These are phyloP conservation scores for Larimichthys crocea DNA, from an alignment of 2,113 vertebrate species.

Conservation along the genomic window DNA sequence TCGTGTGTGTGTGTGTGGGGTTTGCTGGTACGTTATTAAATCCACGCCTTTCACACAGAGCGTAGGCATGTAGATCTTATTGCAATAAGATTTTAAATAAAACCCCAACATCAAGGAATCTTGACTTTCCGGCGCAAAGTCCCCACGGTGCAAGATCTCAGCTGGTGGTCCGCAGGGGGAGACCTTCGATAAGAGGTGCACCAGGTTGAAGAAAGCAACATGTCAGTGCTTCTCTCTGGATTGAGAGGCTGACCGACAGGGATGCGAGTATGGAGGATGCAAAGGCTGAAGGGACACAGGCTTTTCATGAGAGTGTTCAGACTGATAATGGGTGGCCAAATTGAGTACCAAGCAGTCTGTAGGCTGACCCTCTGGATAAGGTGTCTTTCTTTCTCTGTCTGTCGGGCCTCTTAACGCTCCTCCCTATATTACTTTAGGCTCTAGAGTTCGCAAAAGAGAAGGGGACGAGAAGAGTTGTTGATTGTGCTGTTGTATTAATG, in stretches of 20 bases:
- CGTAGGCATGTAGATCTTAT: slow-evolving; percentile 45
- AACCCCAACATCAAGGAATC: slow-evolving; percentile 6
- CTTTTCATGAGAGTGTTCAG: slow-evolving; percentile 15
- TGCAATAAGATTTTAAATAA: slow-evolving; percentile 42
- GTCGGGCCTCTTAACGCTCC: background rate
- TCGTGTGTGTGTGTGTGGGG: background rate
- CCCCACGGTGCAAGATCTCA: slow-evolving; percentile 4
- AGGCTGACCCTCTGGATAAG: slow-evolving; percentile 14
- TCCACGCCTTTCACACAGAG: slow-evolving; percentile 26
- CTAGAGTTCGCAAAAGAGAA: slow-evolving; percentile 6
- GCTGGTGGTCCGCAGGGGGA: background rate
- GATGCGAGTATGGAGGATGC: background rate
- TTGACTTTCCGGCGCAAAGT: background rate
- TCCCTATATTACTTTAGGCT: background rate
- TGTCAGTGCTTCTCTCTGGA: slow-evolving; percentile 14
- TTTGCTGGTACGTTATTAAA: slow-evolving; percentile 52
- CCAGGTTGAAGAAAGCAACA: background rate
- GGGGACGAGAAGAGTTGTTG: slow-evolving; percentile 28
- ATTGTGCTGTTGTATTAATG: slow-evolving; percentile 60
- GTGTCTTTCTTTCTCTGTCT: slow-evolving; percentile 6
- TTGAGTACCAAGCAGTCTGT: slow-evolving; percentile 27
- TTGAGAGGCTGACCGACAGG: background rate
- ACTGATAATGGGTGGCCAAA: slow-evolving; percentile 23
- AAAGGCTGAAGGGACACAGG: slow-evolving; percentile 14
- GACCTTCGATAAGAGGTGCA: background rate